Conservation (phyloP, 2,888 invertebrate genomes). For the Furcula furcula region DNA sequence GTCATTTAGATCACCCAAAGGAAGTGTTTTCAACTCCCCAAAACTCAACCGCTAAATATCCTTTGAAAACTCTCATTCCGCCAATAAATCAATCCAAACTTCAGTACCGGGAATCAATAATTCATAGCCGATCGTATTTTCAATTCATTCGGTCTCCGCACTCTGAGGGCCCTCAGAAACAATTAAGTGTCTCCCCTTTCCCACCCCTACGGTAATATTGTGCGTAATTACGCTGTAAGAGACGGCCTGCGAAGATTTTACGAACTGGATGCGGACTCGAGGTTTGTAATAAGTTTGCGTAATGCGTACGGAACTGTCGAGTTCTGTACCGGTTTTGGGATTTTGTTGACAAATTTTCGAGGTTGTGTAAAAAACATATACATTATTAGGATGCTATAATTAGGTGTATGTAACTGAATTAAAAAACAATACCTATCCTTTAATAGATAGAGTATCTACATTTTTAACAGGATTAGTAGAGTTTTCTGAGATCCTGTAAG, state of each 20-base stretch:
- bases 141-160: conserved; percentile 46
- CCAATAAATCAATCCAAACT: conserved; percentile 36
- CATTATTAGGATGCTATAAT: too few species aligned
- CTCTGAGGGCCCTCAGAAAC: conserved; percentile 46
- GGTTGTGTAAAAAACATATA: too few species aligned
- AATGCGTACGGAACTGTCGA: conserved; percentile 19
- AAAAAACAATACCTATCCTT: too few species aligned
- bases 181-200: conserved; percentile 55
- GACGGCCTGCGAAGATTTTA: conserved; percentile 66
- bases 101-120: conserved; percentile 46
- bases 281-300: conserved; percentile 50
- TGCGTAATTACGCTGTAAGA: conserved; percentile 69
- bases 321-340: conserved; percentile 2
- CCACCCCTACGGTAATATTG: conserved; percentile 43
- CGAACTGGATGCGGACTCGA: conserved; percentile 54
- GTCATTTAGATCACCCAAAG: too few species aligned
- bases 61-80: conserved; percentile 8
- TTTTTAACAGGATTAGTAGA: too few species aligned
- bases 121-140: conserved; percentile 48
- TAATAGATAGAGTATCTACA: too few species aligned
- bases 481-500: too few species aligned
- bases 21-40: too few species aligned
- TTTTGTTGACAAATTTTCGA: not conserved
- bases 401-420: too few species aligned
- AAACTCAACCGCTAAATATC: too few species aligned